Evolutionary conservation across 2,113 vertebrate species (phyloP).

Genomic region (Prietella phreatophila): DNA sequence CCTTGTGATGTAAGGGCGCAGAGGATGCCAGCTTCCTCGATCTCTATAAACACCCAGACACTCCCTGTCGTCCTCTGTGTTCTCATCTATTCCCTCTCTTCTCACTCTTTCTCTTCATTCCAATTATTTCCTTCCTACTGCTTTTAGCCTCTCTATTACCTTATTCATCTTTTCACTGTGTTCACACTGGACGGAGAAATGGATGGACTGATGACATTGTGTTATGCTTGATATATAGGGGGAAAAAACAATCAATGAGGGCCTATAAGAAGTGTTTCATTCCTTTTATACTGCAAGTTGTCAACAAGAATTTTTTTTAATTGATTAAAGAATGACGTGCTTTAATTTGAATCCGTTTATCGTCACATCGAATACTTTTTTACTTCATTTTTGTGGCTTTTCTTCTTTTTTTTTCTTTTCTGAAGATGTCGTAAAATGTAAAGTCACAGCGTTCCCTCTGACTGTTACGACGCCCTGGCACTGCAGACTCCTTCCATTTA

Average conservation of each 20-base stretch:
- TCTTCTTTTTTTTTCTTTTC: too few species aligned
- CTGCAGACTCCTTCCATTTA: background rate
- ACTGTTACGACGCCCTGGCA: background rate
- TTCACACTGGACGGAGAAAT: background rate
- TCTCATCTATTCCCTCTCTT: constrained; percentile 17
- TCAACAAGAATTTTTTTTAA: too few species aligned
- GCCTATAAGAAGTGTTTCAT: too few species aligned
- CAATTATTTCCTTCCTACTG: background rate
- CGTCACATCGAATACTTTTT: too few species aligned
- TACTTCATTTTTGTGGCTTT: too few species aligned
- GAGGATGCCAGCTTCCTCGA: constrained; percentile 61
- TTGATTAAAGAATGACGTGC: too few species aligned
- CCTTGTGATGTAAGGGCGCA: constrained; percentile 60
- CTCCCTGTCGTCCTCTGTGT: constrained; percentile 44
- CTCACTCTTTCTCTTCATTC: background rate
- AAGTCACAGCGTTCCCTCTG: background rate
- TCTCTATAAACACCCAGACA: constrained; percentile 52
- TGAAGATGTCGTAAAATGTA: background rate
- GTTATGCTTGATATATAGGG: too few species aligned
- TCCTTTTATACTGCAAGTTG: too few species aligned
- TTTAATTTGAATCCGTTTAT: too few species aligned
- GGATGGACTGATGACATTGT: too few species aligned
- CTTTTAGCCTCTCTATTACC: background rate
- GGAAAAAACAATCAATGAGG: too few species aligned
- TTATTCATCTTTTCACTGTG: background rate